These are phyloP conservation scores for Strigops habroptila DNA, from an alignment of 2,113 vertebrate species.

Conservation along the genomic window DNA sequence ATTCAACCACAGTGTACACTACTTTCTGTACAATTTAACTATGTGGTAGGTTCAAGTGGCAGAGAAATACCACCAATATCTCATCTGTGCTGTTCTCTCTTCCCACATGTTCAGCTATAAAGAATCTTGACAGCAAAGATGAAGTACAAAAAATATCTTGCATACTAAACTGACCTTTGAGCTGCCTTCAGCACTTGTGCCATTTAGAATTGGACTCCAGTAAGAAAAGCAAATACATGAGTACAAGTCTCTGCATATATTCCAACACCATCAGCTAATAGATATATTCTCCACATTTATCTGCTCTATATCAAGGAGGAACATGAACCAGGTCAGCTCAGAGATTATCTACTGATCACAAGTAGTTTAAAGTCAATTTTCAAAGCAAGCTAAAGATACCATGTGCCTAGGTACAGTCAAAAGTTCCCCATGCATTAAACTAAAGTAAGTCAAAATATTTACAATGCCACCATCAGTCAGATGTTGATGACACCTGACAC, in stretches of 20 bases:
- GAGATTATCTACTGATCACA: not conserved
- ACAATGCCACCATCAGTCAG: not conserved
- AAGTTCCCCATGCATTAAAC: not conserved
- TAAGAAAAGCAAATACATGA: not conserved
- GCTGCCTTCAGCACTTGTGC: not conserved
- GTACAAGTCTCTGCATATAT: not conserved
- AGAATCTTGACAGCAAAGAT: not conserved
- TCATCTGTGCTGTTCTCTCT: not conserved
- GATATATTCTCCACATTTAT: not conserved
- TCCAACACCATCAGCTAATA: not conserved
- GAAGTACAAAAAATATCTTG: not conserved
- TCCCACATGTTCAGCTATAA: not conserved
- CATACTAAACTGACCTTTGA: not conserved
- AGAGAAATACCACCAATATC: not conserved
- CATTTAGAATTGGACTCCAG: not conserved
- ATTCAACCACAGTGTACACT: not conserved
- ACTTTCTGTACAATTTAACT: not conserved
- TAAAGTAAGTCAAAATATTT: not conserved
- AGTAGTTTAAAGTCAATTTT: not conserved
- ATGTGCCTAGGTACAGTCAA: not conserved
- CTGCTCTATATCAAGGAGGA: not conserved
- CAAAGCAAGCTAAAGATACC: not conserved
- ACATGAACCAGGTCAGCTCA: not conserved
- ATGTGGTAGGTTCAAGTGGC: not conserved
- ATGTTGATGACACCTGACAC: not conserved